Evolutionary conservation across 2,888 invertebrate species (phyloP).

Genomic region (Tetanocera ferruginea): DNA sequence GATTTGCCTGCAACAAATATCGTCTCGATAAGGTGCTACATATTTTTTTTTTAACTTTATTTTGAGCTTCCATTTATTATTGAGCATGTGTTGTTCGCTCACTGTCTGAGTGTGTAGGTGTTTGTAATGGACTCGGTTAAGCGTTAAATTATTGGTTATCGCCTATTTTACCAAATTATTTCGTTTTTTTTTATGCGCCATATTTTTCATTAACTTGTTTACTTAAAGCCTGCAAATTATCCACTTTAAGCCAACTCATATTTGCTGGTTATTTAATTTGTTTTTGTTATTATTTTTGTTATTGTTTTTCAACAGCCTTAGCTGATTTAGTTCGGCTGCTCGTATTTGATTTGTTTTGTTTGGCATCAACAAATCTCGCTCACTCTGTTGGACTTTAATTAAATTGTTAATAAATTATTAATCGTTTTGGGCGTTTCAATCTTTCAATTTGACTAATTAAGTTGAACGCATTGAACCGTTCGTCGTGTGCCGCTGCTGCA

Average conservation of each 20-base stretch:
- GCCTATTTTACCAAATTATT: no score
- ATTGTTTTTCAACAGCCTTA: not conserved
- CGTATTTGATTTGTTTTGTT: not conserved
- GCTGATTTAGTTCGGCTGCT: not conserved
- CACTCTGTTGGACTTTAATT: slow-evolving; percentile 6
- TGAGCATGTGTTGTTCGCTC: no score
- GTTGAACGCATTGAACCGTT: slow-evolving; percentile 23
- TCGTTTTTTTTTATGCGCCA: no score
- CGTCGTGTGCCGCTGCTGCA: not conserved
- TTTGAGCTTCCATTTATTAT: no score
- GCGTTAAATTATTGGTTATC: no score
- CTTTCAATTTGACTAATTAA: slow-evolving; percentile 24
- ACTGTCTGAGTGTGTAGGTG: no score
- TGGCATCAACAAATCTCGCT: not conserved
- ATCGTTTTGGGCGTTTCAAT: not conserved
- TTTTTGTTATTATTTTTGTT: not conserved
- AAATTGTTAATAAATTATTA: slow-evolving; percentile 19
- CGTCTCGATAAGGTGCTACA: no score
- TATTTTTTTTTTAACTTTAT: no score
- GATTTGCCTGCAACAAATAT: not conserved
- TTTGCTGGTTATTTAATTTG: not conserved
- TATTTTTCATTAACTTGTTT: not conserved
- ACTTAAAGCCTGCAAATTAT: not conserved
- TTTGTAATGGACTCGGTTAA: no score
- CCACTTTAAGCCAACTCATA: not conserved